These are phyloP conservation scores for Cliona cf. orientalis DNA, from an alignment of 37 sponge, comb jelly and placozoan species.

Conservation along the genomic window DNA sequence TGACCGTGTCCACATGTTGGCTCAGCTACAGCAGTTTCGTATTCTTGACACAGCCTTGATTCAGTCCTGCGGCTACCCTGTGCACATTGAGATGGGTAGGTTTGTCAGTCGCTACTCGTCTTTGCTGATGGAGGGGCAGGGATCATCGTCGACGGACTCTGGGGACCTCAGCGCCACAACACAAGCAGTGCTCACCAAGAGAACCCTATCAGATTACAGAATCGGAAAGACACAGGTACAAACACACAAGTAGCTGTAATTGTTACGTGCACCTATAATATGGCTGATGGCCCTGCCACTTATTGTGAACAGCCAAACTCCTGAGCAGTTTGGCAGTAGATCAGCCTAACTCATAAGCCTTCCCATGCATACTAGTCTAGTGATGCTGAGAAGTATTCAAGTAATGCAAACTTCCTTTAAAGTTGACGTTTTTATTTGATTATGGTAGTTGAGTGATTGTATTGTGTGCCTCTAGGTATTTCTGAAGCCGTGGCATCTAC, in stretches of 20 bases:
- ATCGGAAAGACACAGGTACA: slow-evolving; percentile 33
- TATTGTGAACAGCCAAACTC: background rate
- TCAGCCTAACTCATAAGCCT: too few species aligned
- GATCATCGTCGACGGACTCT: background rate
- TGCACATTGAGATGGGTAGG: background rate
- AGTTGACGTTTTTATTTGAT: too few species aligned
- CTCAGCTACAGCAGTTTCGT: slow-evolving; percentile 32
- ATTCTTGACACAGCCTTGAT: slow-evolving; percentile 53
- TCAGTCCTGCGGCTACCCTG: slow-evolving; percentile 53
- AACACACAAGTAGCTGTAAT: background rate
- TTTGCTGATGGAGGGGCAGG: background rate
- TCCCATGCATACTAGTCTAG: too few species aligned
- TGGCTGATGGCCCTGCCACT: background rate
- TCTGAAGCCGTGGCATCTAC: slow-evolving; percentile 55
- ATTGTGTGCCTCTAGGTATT: too few species aligned
- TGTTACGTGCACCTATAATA: background rate
- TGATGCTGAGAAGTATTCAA: too few species aligned
- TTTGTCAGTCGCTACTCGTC: slow-evolving; percentile 8
- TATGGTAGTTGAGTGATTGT: too few species aligned
- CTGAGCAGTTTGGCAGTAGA: too few species aligned
- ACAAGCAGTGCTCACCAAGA: background rate
- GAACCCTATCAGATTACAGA: background rate
- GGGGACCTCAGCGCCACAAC: too few species aligned
- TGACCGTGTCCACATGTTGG: too few species aligned
- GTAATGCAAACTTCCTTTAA: too few species aligned